A percentile compares a stretch with the other conserved stretches of the same genome.
Evolutionary conservation across 1,140 invertebrate genomes (phyloP).

Genomic region (Gryon sp.): DNA sequence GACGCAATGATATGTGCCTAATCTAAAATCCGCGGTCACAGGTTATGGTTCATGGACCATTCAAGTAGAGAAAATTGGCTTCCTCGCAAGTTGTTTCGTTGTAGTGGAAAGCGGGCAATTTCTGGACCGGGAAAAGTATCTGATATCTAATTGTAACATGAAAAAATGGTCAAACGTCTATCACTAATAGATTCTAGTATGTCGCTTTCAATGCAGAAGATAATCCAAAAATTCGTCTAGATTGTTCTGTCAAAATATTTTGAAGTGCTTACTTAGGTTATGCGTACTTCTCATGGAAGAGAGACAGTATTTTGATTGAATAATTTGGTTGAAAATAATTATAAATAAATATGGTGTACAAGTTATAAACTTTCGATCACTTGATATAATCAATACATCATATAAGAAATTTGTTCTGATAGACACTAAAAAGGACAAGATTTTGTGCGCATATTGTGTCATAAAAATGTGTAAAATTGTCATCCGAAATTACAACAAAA

Average conservation of each 20-base stretch:
- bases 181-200: conserved; percentile 65
- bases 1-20: conserved; percentile 76
- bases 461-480: too few relatives aligned
- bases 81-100: conserved; percentile 16
- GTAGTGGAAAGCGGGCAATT: conserved; percentile 38
- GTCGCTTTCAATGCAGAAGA: conserved; percentile 52
- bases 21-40: conserved; percentile 56
- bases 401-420: too few relatives aligned
- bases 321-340: neutral
- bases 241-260: too few relatives aligned
- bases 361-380: too few relatives aligned
- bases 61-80: neutral
- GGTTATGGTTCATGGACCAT: conserved; percentile 7
- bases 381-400: too few relatives aligned
- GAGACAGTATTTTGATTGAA: too few relatives aligned
- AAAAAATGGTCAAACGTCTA: conserved; percentile 75
- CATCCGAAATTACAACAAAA: too few relatives aligned
- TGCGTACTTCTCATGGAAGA: too few relatives aligned
- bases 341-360: too few relatives aligned
- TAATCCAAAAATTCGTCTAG: conserved; percentile 34
- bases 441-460: too few relatives aligned
- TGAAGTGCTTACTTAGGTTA: too few relatives aligned
- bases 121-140: conserved; percentile 41
- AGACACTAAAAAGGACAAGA: too few relatives aligned
- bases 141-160: conserved; percentile 68